A percentile compares a stretch with the other conserved stretches of the same genome.
Conservation (phyloP, 1,140 invertebrate species). For the Saccostrea echinata region DNA sequence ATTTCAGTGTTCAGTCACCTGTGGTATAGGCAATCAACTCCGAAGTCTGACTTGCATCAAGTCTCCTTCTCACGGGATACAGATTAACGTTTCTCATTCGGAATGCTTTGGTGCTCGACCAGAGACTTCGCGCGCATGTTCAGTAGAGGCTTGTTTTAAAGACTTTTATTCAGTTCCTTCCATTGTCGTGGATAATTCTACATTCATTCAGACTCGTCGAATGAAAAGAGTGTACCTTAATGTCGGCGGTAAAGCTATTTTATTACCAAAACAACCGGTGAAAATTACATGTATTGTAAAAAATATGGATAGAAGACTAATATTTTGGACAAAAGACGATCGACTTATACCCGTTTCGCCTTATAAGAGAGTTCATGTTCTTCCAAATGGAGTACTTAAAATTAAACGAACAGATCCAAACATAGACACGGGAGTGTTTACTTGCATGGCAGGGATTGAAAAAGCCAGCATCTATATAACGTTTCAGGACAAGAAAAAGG, state of each 20-base stretch:
- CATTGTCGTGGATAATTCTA: slow-evolving; percentile 67
- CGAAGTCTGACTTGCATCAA: slow-evolving; percentile 91
- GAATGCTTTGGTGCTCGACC: slow-evolving; percentile 61
- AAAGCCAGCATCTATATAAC: slow-evolving; percentile 50
- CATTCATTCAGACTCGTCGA: slow-evolving; percentile 65
- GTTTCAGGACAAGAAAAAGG: slow-evolving; percentile 51
- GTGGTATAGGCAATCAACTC: slow-evolving; percentile 84
- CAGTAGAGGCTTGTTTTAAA: slow-evolving; percentile 54
- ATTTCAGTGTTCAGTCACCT: slow-evolving; percentile 85
- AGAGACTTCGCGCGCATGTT: slow-evolving; percentile 56
- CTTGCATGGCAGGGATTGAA: slow-evolving; percentile 56
- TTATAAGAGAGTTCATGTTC: slow-evolving; percentile 48
- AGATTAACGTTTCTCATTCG: slow-evolving; percentile 60
- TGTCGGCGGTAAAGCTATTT: slow-evolving; percentile 59
- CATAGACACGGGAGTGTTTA: slow-evolving; percentile 49
- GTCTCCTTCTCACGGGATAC: slow-evolving; percentile 60
- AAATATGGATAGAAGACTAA: slow-evolving; percentile 63
- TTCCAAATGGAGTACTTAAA: slow-evolving; percentile 54
- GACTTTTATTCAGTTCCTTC: slow-evolving; percentile 52
- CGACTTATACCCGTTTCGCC: slow-evolving; percentile 53
- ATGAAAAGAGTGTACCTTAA: slow-evolving; percentile 59
- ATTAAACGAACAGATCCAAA: slow-evolving; percentile 56
- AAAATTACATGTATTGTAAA: slow-evolving; percentile 65
- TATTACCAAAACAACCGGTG: slow-evolving; percentile 63
- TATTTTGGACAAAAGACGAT: slow-evolving; percentile 65